phyloP scores from a whole-genome alignment of 2,113 vertebrate species.

The Ardeotis arabs region DNA sequence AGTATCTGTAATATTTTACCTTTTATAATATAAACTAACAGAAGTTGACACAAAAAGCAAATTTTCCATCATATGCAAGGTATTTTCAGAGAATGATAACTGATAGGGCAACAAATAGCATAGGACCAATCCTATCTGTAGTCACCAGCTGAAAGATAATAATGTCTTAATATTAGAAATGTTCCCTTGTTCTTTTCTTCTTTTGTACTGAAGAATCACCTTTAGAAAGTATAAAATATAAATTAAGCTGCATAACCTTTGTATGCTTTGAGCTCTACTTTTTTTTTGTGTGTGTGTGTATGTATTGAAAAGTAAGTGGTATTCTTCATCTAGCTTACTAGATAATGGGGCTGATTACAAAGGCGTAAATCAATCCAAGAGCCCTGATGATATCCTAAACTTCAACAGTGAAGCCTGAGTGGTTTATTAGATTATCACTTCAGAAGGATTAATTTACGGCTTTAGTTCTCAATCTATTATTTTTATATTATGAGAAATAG shows the following conservation, averaged over 20 bases:
- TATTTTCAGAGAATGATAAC: background rate
- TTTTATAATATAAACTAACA: background rate
- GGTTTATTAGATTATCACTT: slow-evolving; percentile 56
- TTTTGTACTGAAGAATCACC: background rate
- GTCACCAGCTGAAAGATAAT: background rate
- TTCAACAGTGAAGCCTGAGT: background rate
- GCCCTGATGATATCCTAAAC: slow-evolving; percentile 12
- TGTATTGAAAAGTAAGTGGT: background rate
- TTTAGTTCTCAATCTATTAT: slow-evolving; percentile 4
- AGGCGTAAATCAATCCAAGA: slow-evolving; percentile 10
- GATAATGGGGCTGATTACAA: slow-evolving; percentile 33
- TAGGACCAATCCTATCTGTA: background rate
- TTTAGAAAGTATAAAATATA: slow-evolving; percentile 4
- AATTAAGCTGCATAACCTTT: slow-evolving; percentile 24
- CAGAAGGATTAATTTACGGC: slow-evolving; percentile 34
- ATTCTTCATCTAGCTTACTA: background rate
- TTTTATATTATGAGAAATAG: background rate
- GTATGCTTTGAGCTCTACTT: background rate
- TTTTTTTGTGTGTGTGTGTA: background rate
- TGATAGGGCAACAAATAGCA: background rate
- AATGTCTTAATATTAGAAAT: background rate
- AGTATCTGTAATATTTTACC: background rate
- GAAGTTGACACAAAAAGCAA: background rate
- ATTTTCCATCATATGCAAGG: background rate
- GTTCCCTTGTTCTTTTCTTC: background rate